phyloP scores from a whole-genome alignment of 1,140 invertebrate species.

The Metopolophium dirhodum region DNA sequence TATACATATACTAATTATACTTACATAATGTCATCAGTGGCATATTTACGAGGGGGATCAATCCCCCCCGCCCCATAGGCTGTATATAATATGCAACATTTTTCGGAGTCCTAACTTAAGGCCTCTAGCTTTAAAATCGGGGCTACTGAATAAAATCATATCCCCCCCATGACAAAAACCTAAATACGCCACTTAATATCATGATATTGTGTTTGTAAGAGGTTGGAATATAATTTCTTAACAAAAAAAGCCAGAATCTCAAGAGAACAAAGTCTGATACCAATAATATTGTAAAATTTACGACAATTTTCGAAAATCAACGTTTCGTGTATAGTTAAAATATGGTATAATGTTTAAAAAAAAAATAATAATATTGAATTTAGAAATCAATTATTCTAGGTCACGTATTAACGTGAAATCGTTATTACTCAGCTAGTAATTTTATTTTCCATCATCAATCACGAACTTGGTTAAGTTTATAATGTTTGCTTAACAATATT shows the following conservation, averaged over 20 bases:
- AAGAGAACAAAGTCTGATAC: background rate
- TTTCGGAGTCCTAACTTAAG: too few relatives aligned
- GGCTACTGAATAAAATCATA: too few relatives aligned
- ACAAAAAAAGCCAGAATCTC: background rate
- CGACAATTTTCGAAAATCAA: background rate
- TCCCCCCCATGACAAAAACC: too few relatives aligned
- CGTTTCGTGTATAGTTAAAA: background rate
- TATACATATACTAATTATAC: too few relatives aligned
- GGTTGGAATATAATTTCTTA: background rate
- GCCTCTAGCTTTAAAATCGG: too few relatives aligned
- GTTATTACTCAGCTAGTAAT: background rate
- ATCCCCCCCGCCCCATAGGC: too few relatives aligned
- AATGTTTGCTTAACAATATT: slow-evolving; percentile 27
- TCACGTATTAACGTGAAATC: background rate
- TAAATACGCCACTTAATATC: too few relatives aligned
- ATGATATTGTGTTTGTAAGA: background rate
- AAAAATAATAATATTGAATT: background rate
- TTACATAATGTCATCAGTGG: too few relatives aligned
- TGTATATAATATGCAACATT: too few relatives aligned
- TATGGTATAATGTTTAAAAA: too few relatives aligned
- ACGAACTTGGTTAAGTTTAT: background rate
- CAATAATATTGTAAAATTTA: background rate
- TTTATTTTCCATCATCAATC: background rate
- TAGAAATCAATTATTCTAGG: background rate
- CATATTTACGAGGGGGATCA: too few relatives aligned